Evolutionary conservation across 2,888 invertebrate species (phyloP).

Genomic region (Euproctis similis): DNA sequence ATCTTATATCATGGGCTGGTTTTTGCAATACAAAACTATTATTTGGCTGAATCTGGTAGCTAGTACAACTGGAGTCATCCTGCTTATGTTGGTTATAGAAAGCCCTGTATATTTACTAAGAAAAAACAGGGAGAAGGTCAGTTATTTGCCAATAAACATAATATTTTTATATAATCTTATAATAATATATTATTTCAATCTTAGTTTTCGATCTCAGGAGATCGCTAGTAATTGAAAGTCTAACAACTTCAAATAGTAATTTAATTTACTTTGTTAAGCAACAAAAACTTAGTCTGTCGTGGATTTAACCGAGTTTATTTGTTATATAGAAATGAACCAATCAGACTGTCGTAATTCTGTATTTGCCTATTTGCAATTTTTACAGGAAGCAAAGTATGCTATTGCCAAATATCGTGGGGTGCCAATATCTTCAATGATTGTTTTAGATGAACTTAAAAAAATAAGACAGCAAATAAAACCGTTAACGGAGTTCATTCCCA

Average conservation of each 20-base stretch:
- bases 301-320: no score
- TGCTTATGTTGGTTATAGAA: slow-evolving; percentile 43
- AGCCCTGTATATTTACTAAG: slow-evolving; percentile 53
- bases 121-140: slow-evolving; percentile 54
- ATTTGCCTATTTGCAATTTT: no score
- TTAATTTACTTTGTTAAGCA: no score
- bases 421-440: slow-evolving; percentile 39
- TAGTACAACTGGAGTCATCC: slow-evolving; percentile 29
- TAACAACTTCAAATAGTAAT: no score
- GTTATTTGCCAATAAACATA: no score
- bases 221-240: no score
- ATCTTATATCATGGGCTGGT: slow-evolving; percentile 56
- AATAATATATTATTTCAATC: no score
- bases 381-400: slow-evolving; percentile 47
- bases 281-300: no score
- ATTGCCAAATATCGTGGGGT: slow-evolving; percentile 52
- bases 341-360: no score
- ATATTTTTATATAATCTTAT: no score
- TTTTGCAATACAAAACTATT: slow-evolving; percentile 38
- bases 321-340: no score
- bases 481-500: slow-evolving; percentile 45
- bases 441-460: slow-evolving; percentile 49
- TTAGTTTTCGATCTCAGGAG: no score
- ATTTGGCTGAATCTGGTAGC: slow-evolving; percentile 43
- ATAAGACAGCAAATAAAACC: slow-evolving; percentile 51